Conservation (phyloP, 2,888 invertebrate species). For the Toxonevra muliebris region DNA sequence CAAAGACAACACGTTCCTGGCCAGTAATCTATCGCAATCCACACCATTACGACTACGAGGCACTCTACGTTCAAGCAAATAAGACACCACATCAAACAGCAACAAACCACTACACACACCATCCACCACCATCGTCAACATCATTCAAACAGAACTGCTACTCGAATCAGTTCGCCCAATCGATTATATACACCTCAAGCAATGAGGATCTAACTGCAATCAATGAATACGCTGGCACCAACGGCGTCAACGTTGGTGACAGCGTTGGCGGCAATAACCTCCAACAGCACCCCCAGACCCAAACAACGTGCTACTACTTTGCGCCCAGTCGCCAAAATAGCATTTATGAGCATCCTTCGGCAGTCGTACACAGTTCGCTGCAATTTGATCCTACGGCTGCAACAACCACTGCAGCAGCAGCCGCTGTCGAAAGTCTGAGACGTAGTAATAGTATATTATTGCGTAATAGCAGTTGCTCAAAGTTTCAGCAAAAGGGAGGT, state of each 20-base stretch:
- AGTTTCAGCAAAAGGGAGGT: slow-evolving; percentile 56
- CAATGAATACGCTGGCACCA: slow-evolving; percentile 38
- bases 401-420: slow-evolving; percentile 57
- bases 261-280: slow-evolving; percentile 35
- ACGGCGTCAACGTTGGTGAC: slow-evolving; percentile 32
- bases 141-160: slow-evolving; percentile 60
- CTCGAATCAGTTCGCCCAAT: slow-evolving; percentile 60
- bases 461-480: slow-evolving; percentile 59
- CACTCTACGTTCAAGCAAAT: slow-evolving; percentile 56
- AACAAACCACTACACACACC: slow-evolving; percentile 29
- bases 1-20: slow-evolving; percentile 65
- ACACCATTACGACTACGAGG: slow-evolving; percentile 64
- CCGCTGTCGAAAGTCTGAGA: slow-evolving; percentile 59
- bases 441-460: slow-evolving; percentile 60
- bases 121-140: slow-evolving; percentile 9
- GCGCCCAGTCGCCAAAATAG: slow-evolving; percentile 60
- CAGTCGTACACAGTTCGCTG: slow-evolving; percentile 58
- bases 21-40: slow-evolving; percentile 65
- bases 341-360: slow-evolving; percentile 63
- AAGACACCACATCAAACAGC: slow-evolving; percentile 17
- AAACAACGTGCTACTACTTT: slow-evolving; percentile 61
- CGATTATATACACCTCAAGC: slow-evolving; percentile 59
- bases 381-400: slow-evolving; percentile 54
- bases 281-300: slow-evolving; percentile 35
- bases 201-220: slow-evolving; percentile 56